Evolutionary conservation across 1,140 invertebrate genomes (phyloP), one percentile per base, ranked within the genome.

Genomic region (Zeugodacus cucurbitae): DNA sequence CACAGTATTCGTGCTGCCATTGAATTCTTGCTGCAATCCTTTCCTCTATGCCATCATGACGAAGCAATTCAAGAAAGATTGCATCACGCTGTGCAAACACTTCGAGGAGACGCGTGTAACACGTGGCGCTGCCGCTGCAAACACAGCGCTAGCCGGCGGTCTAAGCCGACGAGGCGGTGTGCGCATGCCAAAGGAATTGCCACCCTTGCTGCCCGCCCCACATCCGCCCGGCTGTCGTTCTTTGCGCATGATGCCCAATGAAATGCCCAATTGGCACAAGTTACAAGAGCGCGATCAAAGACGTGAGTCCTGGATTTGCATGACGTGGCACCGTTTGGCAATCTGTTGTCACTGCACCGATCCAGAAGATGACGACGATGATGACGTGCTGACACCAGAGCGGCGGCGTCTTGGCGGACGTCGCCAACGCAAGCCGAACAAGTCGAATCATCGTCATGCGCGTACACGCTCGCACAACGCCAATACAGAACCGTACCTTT

Each of bases 11-110:
- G 96, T 99, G 17, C 94, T 99, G 88, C 98, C 98, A 2, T 94
- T 99, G 17, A 99, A 99, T 93, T 98, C 97, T 1, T 99, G 98
- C 92, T 99, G 98, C 93, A 99, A 99, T 94, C 98, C 98, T 0
- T 99, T 99, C 91, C 95, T 99, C 0, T 99, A 99, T 93, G 98
- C 98, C 32, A 99, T 99, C 88, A 95, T 99, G 88, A 99, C 98
- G 0, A 99, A 99, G 93, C 98, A 99, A 91, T 99, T 99, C 93
- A 99, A 99, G 93, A 98, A 99, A 93, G 98, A 99, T 92, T 99
- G 98, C 93, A 97, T 99, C 0, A 95, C 98, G 89, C 97, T 99
- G 78, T 99, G 98, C 93, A 97, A 98, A 92, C 97, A 97, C 11
- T 98, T 99, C 89, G 98, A 99, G 93, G 98, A 98, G 91, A 98